Conservation (phyloP, 2,113 vertebrate genomes). For the Planiliza haematocheilus region DNA sequence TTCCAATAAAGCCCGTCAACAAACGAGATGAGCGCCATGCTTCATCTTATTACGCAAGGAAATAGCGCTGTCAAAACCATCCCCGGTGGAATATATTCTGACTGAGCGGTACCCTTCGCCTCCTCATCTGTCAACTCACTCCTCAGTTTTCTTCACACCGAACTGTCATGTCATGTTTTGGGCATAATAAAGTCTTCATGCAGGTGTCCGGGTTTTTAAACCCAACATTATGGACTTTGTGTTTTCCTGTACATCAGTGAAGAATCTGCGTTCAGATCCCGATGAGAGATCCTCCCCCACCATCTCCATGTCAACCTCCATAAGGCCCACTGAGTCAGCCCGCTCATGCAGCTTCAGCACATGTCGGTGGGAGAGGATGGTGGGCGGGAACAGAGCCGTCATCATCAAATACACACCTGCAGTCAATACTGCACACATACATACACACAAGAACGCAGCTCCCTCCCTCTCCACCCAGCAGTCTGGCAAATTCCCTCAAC, state of each 20-base stretch:
- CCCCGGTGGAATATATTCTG: constrained; percentile 36
- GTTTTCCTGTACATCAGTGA: constrained; percentile 13
- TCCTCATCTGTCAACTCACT: constrained; percentile 57
- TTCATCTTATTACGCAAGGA: constrained; percentile 60
- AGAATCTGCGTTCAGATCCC: constrained; percentile 64
- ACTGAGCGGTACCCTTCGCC: constrained; percentile 31
- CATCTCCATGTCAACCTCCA: constrained; percentile 75
- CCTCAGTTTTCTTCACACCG: neutral
- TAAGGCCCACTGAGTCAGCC: constrained; percentile 81
- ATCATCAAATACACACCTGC: constrained; percentile 60
- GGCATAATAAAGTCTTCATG: neutral
- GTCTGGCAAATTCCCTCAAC: constrained; percentile 38
- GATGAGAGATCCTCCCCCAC: constrained; percentile 78
- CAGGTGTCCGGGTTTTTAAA: neutral
- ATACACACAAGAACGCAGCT: constrained; percentile 38
- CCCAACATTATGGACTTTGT: neutral
- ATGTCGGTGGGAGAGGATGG: constrained; percentile 74
- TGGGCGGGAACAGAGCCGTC: constrained; percentile 78
- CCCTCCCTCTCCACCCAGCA: constrained; percentile 36
- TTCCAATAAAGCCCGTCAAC: constrained; percentile 50
- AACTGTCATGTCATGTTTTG: constrained; percentile 7
- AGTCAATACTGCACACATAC: constrained; percentile 19
- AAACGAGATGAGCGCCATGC: constrained; percentile 28
- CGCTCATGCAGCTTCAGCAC: constrained; percentile 62
- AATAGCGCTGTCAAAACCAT: constrained; percentile 66